Base-by-base conservation (phyloP, 37 sponge, comb jelly and placozoan genomes). In the Corticium candelabrum region DNA sequence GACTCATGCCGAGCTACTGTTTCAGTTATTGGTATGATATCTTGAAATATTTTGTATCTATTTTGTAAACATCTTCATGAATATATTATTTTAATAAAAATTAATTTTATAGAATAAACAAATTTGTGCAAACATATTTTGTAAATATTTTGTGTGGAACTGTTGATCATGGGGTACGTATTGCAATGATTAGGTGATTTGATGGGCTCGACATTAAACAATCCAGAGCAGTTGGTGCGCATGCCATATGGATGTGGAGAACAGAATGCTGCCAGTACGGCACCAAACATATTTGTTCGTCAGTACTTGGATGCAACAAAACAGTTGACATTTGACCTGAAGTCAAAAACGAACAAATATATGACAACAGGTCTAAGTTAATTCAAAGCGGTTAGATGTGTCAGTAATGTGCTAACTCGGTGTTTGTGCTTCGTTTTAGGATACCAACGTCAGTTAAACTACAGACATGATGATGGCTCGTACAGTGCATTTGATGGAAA, bases 171-270 rank as follows among this genome's bases (percentile, higher is more conserved):
- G n/a, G n/a, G n/a, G n/a, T n/a, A n/a, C n/a, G n/a, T n/a, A n/a
- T n/a, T n/a, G n/a, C n/a, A 27, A 15, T 72, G 37, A 15, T 32
- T 72, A 72, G 74, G 77, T n/a, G 77, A 76, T 29, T 11, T 76
- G 5, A 76, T 76, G 77, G 77, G 77, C 21, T 68, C 77, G 27
- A 35, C 62, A 40, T 21, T 76, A 11, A 36, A 5, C 67, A 76
- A 76, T 67, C 77, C 40, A 68, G 77, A 76, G 5, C 37, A 0
- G 30, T 7, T 76, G 21, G 7, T 76, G 7, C 41, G 21, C n/a
- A 62, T 76, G 77, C 77, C 77, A n/a, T 62, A 39, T 29, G 77
- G 77, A 11, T 76, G 77, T n/a, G 77, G 77, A 11, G 77, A 76
- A 68, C 77, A 76, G 67, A 76, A 76, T n/a, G 29, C 29, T 7